phyloP scores from a whole-genome alignment of 92 coral and sea anemone genomes.

The Pocillopora meandrina region DNA sequence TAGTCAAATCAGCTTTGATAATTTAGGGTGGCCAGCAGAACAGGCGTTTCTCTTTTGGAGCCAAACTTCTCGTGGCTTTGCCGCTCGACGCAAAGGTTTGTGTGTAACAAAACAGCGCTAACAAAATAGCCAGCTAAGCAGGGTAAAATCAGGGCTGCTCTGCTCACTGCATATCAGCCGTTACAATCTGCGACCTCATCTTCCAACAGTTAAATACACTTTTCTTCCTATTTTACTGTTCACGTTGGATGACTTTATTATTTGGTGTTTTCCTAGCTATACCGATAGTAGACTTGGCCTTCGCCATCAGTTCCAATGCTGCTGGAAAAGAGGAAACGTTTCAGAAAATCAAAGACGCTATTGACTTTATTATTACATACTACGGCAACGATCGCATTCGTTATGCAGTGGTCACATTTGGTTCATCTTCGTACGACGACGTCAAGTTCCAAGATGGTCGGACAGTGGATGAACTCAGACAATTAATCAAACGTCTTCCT shows the following conservation, averaged over 20 bases:
- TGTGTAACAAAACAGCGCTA: too few species aligned
- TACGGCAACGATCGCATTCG: conserved; percentile 62
- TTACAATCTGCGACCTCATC: not conserved
- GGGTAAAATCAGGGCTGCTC: not conserved
- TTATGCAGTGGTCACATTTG: conserved; percentile 59
- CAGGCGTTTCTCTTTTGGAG: too few species aligned
- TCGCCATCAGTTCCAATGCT: conserved; percentile 74
- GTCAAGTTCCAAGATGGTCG: conserved; percentile 48
- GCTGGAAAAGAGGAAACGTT: conserved; percentile 49
- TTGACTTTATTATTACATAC: conserved; percentile 64
- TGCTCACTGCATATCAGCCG: too few species aligned
- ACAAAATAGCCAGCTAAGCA: too few species aligned
- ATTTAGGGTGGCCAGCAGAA: too few species aligned
- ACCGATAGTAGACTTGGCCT: conserved; percentile 67
- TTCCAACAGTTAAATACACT: not conserved
- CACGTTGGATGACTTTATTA: too few species aligned
- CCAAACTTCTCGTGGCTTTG: too few species aligned
- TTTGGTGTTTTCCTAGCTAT: conserved; percentile 18
- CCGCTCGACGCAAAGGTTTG: too few species aligned
- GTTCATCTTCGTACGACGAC: conserved; percentile 48
- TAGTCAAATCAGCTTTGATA: too few species aligned
- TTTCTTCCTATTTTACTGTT: too few species aligned
- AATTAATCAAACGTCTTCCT: conserved; percentile 27
- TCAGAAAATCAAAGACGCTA: conserved; percentile 72
- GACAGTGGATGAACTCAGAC: conserved; percentile 54